These are phyloP conservation scores for Haliclona indistincta DNA, from an alignment of 37 sponge, comb jelly and placozoan genomes.

Conservation along the genomic window DNA sequence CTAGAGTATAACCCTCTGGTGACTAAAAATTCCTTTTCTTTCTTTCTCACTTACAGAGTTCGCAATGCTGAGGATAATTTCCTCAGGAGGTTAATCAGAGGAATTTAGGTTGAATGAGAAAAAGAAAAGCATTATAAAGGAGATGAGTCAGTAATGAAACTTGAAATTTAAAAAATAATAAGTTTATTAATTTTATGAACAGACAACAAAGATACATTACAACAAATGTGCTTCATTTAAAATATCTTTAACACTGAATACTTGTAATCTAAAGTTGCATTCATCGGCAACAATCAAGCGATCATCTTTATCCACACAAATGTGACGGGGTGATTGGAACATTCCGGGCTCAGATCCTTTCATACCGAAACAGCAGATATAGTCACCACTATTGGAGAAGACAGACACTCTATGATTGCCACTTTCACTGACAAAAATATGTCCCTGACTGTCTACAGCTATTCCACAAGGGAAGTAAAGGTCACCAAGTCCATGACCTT, in stretches of 20 bases:
- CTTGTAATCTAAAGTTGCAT: conserved; percentile 36
- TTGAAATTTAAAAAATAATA: too few relatives aligned
- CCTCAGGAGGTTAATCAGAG: too few relatives aligned
- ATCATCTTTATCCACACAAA: conserved; percentile 19
- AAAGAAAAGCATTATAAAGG: too few relatives aligned
- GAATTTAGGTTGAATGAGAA: too few relatives aligned
- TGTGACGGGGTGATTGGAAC: conserved; percentile 36
- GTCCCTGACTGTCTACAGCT: conserved; percentile 35
- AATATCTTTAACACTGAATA: conserved; percentile 19
- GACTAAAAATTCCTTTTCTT: too few relatives aligned
- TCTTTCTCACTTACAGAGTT: too few relatives aligned
- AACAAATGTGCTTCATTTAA: too few relatives aligned
- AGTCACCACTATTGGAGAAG: conserved; percentile 23
- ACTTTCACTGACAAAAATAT: conserved; percentile 35
- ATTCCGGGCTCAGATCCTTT: conserved; percentile 41
- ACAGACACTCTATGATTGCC: conserved; percentile 57
- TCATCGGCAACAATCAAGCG: conserved; percentile 44
- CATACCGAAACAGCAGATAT: conserved; percentile 36
- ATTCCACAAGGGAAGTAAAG: conserved; percentile 33
- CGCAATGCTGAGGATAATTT: too few relatives aligned
- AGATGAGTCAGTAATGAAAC: too few relatives aligned
- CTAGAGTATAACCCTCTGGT: too few relatives aligned
- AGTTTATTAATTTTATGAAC: too few relatives aligned
- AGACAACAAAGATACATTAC: too few relatives aligned
- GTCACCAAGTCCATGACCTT: conserved; percentile 26